A percentile compares a stretch with the other conserved stretches of the same genome.
Conservation (phyloP, 2,797 vertebrate species). For the Brotula barbata region DNA sequence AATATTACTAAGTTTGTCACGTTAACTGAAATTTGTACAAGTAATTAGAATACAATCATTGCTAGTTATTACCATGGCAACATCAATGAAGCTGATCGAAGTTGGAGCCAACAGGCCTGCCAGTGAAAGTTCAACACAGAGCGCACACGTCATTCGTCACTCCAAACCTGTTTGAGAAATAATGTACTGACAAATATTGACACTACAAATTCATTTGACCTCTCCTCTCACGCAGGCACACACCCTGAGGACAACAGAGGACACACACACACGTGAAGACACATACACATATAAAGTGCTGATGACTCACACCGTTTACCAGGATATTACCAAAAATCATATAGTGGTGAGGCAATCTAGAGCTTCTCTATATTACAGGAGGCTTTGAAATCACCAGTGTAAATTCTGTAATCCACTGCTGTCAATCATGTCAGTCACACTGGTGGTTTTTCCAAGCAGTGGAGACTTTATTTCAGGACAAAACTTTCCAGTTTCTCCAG, state of each 20-base stretch:
- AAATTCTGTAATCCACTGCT: neutral
- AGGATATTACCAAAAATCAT: constrained; percentile 1
- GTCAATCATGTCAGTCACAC: neutral
- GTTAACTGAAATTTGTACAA: neutral
- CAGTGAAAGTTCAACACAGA: neutral
- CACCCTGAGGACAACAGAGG: neutral
- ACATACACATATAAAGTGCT: constrained; percentile 11
- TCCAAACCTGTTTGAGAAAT: constrained; percentile 51
- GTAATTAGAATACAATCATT: neutral
- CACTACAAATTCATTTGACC: constrained; percentile 53
- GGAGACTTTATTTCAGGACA: neutral
- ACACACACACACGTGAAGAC: constrained; percentile 15
- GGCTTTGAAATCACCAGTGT: neutral
- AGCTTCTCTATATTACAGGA: neutral
- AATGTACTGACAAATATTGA: constrained; percentile 58
- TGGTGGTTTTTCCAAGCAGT: constrained; percentile 6
- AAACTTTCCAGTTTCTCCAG: constrained; percentile 5
- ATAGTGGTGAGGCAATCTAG: neutral
- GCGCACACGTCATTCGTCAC: constrained; percentile 12
- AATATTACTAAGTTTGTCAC: neutral
- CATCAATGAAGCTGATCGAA: neutral
- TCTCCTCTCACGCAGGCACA: constrained; percentile 6
- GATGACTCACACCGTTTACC: neutral
- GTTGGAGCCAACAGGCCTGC: neutral
- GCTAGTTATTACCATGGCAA: neutral